phyloP scores from a whole-genome alignment of 1,140 invertebrate species.

The Druon quercuslanigerum region DNA sequence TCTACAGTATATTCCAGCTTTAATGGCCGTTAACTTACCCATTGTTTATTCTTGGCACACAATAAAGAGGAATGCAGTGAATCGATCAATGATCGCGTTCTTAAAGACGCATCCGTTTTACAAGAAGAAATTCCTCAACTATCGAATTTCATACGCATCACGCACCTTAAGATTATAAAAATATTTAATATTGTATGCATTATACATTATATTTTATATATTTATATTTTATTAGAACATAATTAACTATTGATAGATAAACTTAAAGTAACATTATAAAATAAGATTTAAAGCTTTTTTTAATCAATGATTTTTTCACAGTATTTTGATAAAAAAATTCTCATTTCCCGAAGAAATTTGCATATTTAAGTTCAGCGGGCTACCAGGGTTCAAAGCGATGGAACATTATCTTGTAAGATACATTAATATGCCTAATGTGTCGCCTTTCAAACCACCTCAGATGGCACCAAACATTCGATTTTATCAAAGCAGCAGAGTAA shows the following conservation, averaged over 20 bases:
- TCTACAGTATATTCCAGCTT: not conserved
- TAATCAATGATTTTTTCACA: too few species aligned
- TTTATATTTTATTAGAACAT: too few species aligned
- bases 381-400: slow-evolving; percentile 8
- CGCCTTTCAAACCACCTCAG: slow-evolving; percentile 43
- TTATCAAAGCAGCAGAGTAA: slow-evolving; percentile 25
- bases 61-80: slow-evolving; percentile 47
- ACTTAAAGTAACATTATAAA: too few species aligned
- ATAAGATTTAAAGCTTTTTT: too few species aligned
- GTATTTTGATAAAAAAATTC: too few species aligned
- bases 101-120: slow-evolving; percentile 17
- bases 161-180: too few species aligned
- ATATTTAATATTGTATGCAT: too few species aligned
- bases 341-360: too few species aligned
- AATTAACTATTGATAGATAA: too few species aligned
- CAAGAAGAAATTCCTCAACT: not conserved
- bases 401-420: slow-evolving; percentile 7
- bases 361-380: too few species aligned
- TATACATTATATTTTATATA: too few species aligned
- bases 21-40: not conserved
- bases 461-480: slow-evolving; percentile 49
- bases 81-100: slow-evolving; percentile 45
- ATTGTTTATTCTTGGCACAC: slow-evolving; percentile 46
- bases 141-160: not conserved
- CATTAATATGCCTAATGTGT: slow-evolving; percentile 47